Base-by-base conservation (phyloP, 2,888 invertebrate species). In the Acleris sparsana region DNA sequence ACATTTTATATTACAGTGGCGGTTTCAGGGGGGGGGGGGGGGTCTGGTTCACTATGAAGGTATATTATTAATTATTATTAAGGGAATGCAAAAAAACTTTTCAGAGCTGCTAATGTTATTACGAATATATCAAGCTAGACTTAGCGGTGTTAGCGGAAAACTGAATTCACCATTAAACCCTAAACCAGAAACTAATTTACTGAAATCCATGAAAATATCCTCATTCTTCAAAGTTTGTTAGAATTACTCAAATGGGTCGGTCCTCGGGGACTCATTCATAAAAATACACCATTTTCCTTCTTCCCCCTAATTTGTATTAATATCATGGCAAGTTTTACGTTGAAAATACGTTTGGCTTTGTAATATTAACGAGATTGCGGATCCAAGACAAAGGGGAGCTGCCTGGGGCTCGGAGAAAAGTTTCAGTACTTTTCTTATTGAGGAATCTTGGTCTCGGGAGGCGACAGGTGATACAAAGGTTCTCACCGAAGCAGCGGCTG, bases 301-400 rank as follows among this genome's bases (percentile, higher is more conserved):
- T 48, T 48, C 43, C 53, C 53, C 29, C 43, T 59, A 64, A 64
- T 64, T 64, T 60, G 53, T 64, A 64, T 64, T 55, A 64, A 64
- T 64, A 64, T 49, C n/a, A 39, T 29, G 20, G 43, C 43, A 20
- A 55, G 53, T 53, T 64, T 64, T 55, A 55, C 59, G 49, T 25
- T 17, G 49, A 60, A 59, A 64, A 64, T 55, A 53, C 58, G 58
- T 52, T 29, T 44, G 60, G 53, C 64, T 59, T 60, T 64, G 64
- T 55, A 13, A 55, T 60, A 64, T 64, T 64, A 55, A 64, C 59
- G 64, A 55, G 53, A 48, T 39, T 22, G 49, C 43, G 49, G 53
- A 53, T 18, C 43, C 33, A 53, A 48, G 49, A 48, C n/a, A 53
- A 53, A 64, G 39, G 51, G 25, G 44, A 52, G 53, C 46, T 48